These are phyloP conservation scores for Malacoctenus gilli DNA, from an alignment of 2,797 vertebrate genomes.

Conservation along the genomic window DNA sequence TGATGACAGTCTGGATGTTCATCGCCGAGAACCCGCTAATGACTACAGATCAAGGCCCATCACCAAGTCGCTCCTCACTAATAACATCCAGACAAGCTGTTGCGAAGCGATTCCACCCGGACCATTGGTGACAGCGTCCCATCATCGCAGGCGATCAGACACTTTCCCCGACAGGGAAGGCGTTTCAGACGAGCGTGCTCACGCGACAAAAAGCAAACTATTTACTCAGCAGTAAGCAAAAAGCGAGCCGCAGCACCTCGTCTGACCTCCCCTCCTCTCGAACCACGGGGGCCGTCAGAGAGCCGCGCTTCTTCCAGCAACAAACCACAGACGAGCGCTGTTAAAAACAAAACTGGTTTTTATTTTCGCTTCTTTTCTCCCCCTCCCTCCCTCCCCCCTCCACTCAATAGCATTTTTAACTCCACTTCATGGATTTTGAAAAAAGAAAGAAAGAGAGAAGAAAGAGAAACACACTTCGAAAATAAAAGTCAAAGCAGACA, in stretches of 20 bases:
- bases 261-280: constrained; percentile 45
- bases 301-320: constrained; percentile 30
- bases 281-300: constrained; percentile 38
- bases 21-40: constrained; percentile 14
- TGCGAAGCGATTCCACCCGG: constrained; percentile 16
- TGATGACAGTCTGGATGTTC: neutral
- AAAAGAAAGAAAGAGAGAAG: constrained; percentile 47
- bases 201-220: constrained; percentile 39
- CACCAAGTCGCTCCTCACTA: neutral
- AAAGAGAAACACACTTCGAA: constrained; percentile 44
- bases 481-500: constrained; percentile 61
- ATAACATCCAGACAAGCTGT: constrained; percentile 6
- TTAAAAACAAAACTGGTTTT: constrained; percentile 83
- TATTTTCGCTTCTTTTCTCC: constrained; percentile 72
- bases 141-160: constrained; percentile 27
- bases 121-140: constrained; percentile 15
- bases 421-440: constrained; percentile 77
- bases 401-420: constrained; percentile 75
- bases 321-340: constrained; percentile 62
- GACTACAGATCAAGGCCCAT: constrained; percentile 9
- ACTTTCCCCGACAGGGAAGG: neutral
- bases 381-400: constrained; percentile 71
- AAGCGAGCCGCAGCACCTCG: constrained; percentile 22
- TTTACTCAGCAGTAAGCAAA: constrained; percentile 55
- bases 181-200: constrained; percentile 23